Conservation (phyloP, 2,888 invertebrate genomes). For the Fissipunctia ypsillon region DNA sequence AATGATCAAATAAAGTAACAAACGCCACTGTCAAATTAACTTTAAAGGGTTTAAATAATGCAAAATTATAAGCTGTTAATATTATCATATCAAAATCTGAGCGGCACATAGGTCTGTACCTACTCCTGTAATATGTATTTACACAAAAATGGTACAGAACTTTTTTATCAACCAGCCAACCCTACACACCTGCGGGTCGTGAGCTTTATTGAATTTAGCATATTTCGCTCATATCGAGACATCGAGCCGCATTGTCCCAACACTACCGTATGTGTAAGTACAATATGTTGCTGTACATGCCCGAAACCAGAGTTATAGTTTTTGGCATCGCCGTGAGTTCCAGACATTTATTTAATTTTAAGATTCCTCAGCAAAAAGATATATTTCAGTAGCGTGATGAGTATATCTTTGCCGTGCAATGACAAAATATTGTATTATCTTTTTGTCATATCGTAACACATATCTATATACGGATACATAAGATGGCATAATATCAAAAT, state of each 20-base stretch:
- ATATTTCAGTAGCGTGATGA: too few species aligned
- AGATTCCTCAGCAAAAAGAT: neutral
- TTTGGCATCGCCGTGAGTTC: neutral
- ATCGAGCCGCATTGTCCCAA: slow-evolving; percentile 78
- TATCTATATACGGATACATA: neutral
- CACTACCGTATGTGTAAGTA: slow-evolving; percentile 69
- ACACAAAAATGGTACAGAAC: neutral
- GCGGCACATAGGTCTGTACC: neutral
- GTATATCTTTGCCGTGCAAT: neutral
- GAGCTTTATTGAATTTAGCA: slow-evolving; percentile 85
- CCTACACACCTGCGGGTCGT: slow-evolving; percentile 73
- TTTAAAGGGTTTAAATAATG: neutral
- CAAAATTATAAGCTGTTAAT: neutral
- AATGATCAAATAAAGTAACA: neutral
- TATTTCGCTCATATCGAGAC: slow-evolving; percentile 82
- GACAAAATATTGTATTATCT: neutral
- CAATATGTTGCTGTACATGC: slow-evolving; percentile 37
- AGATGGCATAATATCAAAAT: neutral
- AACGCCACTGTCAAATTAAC: neutral
- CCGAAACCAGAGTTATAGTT: slow-evolving; percentile 11
- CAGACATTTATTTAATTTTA: neutral
- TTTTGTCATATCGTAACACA: neutral
- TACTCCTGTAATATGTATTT: neutral
- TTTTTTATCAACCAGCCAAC: slow-evolving; percentile 55
- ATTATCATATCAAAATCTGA: neutral